Conservation (phyloP, 2,888 invertebrate species). For the Cephalotes varians region DNA sequence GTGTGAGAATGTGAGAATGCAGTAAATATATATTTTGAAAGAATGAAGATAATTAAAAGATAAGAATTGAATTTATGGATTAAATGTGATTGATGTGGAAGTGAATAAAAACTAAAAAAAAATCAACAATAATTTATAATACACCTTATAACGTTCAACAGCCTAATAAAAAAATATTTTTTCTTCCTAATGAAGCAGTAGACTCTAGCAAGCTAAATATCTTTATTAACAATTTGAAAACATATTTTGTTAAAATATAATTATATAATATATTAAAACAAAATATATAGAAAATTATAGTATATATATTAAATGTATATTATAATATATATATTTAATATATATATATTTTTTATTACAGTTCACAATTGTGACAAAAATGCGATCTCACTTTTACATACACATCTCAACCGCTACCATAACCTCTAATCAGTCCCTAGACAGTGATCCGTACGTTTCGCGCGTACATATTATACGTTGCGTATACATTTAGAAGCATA, state of each 20-base stretch:
- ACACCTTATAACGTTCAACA: background rate
- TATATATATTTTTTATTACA: no score
- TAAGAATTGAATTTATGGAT: background rate
- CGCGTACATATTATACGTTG: background rate
- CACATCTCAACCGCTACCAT: background rate
- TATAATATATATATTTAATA: no score
- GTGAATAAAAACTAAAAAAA: background rate
- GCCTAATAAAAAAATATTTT: background rate
- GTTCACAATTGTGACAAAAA: no score
- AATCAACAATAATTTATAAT: background rate
- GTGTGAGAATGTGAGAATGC: background rate
- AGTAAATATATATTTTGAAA: background rate
- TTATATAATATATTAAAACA: background rate
- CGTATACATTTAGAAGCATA: background rate
- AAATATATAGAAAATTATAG: no score
- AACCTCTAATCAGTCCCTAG: background rate
- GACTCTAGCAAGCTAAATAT: background rate
- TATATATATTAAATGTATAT: no score
- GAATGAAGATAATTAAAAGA: background rate
- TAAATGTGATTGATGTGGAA: background rate
- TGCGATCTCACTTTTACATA: no score
- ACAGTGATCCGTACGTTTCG: background rate
- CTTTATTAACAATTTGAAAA: conserved; percentile 1
- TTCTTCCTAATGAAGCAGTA: no score
- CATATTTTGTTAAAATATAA: background rate